Conservation (phyloP, 2,113 vertebrate species). For the Scolopax mira region DNA sequence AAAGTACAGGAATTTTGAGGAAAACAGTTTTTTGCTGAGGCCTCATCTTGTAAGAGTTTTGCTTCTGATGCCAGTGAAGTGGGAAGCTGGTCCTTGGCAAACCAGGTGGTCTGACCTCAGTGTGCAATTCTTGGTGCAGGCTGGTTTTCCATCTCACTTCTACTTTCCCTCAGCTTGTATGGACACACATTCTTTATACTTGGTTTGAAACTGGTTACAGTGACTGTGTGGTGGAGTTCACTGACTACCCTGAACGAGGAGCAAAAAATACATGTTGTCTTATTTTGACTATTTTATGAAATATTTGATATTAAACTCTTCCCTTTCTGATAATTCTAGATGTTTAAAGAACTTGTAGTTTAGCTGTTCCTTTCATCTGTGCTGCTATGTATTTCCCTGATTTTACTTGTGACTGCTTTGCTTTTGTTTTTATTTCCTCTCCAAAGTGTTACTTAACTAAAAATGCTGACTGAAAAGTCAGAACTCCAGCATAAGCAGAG, state of each 20-base stretch:
- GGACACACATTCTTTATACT: background rate
- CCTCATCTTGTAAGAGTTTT: background rate
- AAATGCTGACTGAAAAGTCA: background rate
- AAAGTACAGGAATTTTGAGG: background rate
- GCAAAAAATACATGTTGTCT: accelerated
- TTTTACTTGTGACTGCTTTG: background rate
- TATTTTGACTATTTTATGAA: background rate
- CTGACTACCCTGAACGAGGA: background rate
- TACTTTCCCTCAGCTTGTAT: background rate
- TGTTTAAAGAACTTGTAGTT: background rate
- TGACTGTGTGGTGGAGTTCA: background rate
- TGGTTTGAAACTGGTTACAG: background rate
- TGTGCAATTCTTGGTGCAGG: background rate
- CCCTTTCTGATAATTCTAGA: background rate
- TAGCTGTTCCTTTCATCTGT: background rate
- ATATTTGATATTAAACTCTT: background rate
- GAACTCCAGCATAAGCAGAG: background rate
- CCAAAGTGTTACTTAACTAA: background rate
- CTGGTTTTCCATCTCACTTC: background rate
- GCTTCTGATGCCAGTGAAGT: background rate
- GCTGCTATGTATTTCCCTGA: background rate
- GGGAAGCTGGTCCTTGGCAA: background rate
- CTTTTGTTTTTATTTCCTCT: background rate
- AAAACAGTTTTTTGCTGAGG: background rate
- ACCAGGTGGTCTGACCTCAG: background rate